phyloP scores from a whole-genome alignment of 2,797 vertebrate species.

The Psittacula echo region DNA sequence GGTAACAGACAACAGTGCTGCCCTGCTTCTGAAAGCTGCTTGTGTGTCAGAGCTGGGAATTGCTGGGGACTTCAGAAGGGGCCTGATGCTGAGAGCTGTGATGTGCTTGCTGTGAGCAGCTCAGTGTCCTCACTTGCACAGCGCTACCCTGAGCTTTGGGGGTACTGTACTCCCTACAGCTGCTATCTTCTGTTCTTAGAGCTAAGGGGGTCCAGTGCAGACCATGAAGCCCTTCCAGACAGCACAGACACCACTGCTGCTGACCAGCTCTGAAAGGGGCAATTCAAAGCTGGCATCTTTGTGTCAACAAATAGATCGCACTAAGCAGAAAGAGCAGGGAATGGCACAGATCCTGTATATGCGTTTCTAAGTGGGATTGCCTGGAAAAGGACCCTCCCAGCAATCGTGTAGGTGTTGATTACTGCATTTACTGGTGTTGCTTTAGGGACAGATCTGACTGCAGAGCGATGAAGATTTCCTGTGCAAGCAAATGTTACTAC shows the following conservation, averaged over 20 bases:
- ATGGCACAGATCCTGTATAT: background rate
- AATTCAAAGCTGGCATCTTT: background rate
- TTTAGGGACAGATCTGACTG: background rate
- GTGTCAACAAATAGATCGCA: no score
- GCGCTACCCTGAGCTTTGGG: background rate
- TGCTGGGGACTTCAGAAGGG: background rate
- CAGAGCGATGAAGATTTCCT: background rate
- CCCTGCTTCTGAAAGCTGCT: background rate
- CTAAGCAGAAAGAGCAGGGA: background rate
- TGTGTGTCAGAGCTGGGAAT: background rate
- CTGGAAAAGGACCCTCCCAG: background rate
- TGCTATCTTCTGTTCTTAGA: background rate
- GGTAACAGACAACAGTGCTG: background rate
- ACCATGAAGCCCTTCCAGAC: background rate
- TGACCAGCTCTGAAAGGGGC: background rate
- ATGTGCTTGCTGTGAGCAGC: background rate
- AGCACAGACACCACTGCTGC: background rate
- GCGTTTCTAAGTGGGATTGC: background rate
- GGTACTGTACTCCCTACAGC: background rate
- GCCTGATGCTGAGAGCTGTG: background rate
- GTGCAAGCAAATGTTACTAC: background rate
- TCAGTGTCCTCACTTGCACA: background rate
- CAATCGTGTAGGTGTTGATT: background rate
- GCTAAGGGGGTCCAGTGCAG: background rate
- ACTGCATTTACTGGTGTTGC: background rate